Percentiles rank a stretch among this genome's conserved stretches.
Conservation (phyloP, 2,888 invertebrate species). For the Zygothrica quintamaculata region DNA sequence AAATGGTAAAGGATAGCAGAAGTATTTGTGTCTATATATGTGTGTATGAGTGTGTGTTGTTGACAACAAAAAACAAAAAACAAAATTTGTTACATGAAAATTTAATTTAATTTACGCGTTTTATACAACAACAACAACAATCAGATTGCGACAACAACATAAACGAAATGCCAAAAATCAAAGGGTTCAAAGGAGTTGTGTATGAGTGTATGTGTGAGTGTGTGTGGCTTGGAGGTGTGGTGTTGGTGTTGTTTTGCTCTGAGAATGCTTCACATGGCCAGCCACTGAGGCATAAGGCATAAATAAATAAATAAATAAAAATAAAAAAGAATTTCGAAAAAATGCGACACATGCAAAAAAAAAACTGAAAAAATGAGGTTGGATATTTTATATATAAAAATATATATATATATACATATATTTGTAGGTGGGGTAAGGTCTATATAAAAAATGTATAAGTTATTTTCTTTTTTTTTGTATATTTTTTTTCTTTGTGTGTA, state of each 20-base stretch:
- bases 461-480: constrained; percentile 48
- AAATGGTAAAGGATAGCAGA: not conserved
- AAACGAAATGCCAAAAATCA: constrained; percentile 55
- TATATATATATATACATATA: constrained; percentile 2
- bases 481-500: too few relatives aligned
- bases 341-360: constrained; percentile 22
- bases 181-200: constrained; percentile 37
- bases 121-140: constrained; percentile 26
- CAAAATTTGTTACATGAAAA: constrained; percentile 44
- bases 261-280: constrained; percentile 16
- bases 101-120: constrained; percentile 56
- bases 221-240: not conserved
- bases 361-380: constrained; percentile 25
- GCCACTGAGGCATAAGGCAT: constrained; percentile 27
- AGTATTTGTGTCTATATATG: not conserved
- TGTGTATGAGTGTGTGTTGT: not conserved
- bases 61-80: constrained; percentile 11
- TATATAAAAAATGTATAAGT: constrained; percentile 67
- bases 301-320: constrained; percentile 31
- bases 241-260: not conserved
- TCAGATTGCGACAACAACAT: constrained; percentile 14
- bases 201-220: not conserved
- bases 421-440: constrained; percentile 6
- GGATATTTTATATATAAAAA: constrained; percentile 7
- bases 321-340: constrained; percentile 10